Evolutionary conservation across 2,888 invertebrate genomes (phyloP), one percentile per base, ranked within the genome.

Genomic region (Netelia virgata): DNA sequence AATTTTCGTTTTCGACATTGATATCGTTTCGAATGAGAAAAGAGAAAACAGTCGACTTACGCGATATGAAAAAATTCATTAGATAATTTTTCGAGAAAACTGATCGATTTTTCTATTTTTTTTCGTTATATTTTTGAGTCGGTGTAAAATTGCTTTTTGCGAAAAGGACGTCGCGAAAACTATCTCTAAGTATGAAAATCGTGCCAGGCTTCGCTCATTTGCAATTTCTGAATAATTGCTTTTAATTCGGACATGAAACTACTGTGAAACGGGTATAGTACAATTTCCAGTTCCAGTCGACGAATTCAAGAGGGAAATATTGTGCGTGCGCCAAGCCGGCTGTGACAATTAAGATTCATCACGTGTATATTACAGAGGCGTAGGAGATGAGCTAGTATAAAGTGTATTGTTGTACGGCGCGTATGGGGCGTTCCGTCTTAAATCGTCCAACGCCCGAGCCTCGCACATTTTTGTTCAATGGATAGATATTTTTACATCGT

Each of bases 261-360:
- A 14, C 14, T 47, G 47, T 18, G 9, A 57, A 57, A 10, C 9
- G 10, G n/a, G 57, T 8, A 57, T n/a, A 6, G 16, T 57, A 57
- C 16, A 70, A 61, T 72, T 70, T 57, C 57, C 3, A 59, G 82
- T 82, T 78, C 64, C 78, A 73, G 78, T 55, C 78, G 84, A 64
- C 78, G 84, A 70, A 75, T 84, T 69, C 59, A 79, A 82, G 82
- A 84, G 84, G 74, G 84, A 84, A 84, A 82, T 43, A 74, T 69
- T 64, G 78, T 82, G 84, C 84, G 84, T 84, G 84, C 78, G 64
- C 68, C 78, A 82, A 84, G 78, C 82, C 70, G 66, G 64, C 84
- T 82, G 84, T 84, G 84, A 84, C 84, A 84, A 84, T 84, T 84
- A 84, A 82, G 78, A 84, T 82, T 78, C 84, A 78, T 66, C 74